These are phyloP conservation scores for Drosophila ironensis DNA, from an alignment of 1,140 invertebrate species.

Conservation along the genomic window DNA sequence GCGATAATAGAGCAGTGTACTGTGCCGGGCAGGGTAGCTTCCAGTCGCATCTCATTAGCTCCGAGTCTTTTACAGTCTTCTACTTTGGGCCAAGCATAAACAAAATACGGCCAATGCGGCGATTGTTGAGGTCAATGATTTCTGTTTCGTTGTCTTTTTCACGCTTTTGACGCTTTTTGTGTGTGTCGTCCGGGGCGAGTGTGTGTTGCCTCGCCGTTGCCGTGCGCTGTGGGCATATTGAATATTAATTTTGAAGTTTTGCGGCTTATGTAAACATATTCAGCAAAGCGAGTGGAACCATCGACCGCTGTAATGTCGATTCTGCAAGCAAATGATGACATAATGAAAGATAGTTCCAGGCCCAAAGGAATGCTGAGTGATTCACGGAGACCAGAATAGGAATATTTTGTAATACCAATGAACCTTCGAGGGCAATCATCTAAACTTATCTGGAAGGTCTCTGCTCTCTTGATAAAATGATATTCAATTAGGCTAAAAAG, in stretches of 20 bases:
- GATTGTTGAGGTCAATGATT: slow-evolving; percentile 73
- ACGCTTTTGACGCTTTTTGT: slow-evolving; percentile 63
- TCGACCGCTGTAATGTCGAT: slow-evolving; percentile 51
- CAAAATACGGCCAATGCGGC: slow-evolving; percentile 69
- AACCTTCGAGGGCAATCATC: slow-evolving; percentile 10
- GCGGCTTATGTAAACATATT: slow-evolving; percentile 65
- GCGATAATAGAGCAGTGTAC: background rate
- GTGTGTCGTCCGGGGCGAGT: background rate
- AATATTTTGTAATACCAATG: slow-evolving; percentile 33
- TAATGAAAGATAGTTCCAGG: slow-evolving; percentile 39
- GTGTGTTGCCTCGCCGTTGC: background rate
- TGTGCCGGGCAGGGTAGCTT: slow-evolving; percentile 7
- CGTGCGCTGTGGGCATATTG: slow-evolving; percentile 49
- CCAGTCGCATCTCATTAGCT: slow-evolving; percentile 5
- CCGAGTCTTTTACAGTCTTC: slow-evolving; percentile 11
- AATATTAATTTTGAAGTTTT: slow-evolving; percentile 68
- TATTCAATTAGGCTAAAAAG: slow-evolving; percentile 67
- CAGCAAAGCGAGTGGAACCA: slow-evolving; percentile 47
- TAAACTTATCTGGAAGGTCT: slow-evolving; percentile 40
- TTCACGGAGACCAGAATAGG: slow-evolving; percentile 26
- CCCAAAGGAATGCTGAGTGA: slow-evolving; percentile 25
- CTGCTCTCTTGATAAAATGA: slow-evolving; percentile 51
- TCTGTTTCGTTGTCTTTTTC: slow-evolving; percentile 70
- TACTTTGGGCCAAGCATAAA: slow-evolving; percentile 46
- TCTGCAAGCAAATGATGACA: slow-evolving; percentile 57